phyloP scores from a whole-genome alignment of 2,797 vertebrate species.

The Clarias laeviceps region DNA sequence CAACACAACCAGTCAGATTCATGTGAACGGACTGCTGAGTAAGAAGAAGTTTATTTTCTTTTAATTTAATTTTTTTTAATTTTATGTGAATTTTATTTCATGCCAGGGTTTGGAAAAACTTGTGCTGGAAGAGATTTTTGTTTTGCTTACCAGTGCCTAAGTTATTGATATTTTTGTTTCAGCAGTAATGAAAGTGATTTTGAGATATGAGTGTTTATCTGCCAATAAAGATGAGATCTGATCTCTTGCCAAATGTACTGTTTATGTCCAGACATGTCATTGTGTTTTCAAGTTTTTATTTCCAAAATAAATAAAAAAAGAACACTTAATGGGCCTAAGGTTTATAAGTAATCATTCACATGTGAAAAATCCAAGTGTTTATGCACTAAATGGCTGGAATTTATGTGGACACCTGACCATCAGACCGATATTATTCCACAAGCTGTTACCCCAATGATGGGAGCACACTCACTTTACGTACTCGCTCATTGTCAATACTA shows the following conservation, averaged over 20 bases:
- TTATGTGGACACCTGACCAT: no score
- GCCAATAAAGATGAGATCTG: constrained; percentile 9
- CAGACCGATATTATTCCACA: not conserved
- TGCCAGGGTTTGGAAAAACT: not conserved
- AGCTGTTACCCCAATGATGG: no score
- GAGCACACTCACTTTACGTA: not conserved
- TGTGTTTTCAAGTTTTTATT: not conserved
- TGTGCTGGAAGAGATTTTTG: not conserved
- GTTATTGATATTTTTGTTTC: constrained; percentile 27
- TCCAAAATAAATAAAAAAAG: not conserved
- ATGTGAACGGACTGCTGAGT: constrained; percentile 32
- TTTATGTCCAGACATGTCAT: constrained; percentile 1
- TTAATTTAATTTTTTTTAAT: not conserved
- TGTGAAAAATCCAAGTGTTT: not conserved
- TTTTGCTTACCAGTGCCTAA: not conserved
- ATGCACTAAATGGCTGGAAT: not conserved
- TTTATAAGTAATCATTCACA: not conserved
- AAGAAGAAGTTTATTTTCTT: not conserved
- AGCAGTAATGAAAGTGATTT: not conserved
- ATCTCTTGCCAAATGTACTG: not conserved
- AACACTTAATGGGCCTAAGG: not conserved
- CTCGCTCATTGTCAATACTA: no score
- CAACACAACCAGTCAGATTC: constrained; percentile 34
- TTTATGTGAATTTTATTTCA: not conserved
- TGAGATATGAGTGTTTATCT: not conserved